Conservation (phyloP, 2,888 invertebrate species). For the Drosophila picticornis region DNA sequence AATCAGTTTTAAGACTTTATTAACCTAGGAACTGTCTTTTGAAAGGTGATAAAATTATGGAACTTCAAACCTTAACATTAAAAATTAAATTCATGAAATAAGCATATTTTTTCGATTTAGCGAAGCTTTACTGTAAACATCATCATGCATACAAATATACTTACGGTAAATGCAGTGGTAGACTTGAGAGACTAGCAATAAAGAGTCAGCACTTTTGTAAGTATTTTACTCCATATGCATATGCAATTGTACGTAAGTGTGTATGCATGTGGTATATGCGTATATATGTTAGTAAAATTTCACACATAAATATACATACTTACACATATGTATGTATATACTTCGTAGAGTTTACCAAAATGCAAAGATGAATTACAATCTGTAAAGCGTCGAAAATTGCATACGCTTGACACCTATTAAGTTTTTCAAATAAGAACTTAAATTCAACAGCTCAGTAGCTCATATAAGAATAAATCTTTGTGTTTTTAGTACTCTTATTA, state of each 20-base stretch:
- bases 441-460: neutral
- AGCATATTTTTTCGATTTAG: neutral
- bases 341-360: neutral
- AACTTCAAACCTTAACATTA: neutral
- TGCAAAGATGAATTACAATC: neutral
- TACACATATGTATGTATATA: neutral
- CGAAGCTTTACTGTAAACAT: neutral
- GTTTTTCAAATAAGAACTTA: neutral
- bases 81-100: neutral
- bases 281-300: neutral
- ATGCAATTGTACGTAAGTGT: neutral
- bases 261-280: neutral
- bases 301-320: neutral
- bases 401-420: neutral
- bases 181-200: slow-evolving; percentile 7
- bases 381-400: neutral
- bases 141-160: neutral
- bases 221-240: neutral
- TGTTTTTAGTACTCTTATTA: neutral
- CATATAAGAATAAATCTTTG: neutral
- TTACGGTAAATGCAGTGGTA: slow-evolving; percentile 4
- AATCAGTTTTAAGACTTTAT: neutral
- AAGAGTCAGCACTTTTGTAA: slow-evolving; percentile 13
- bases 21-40: neutral
- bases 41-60: neutral